These are phyloP conservation scores for Gracilinanus agilis DNA, from an alignment of 2,113 vertebrate species.

Conservation along the genomic window DNA sequence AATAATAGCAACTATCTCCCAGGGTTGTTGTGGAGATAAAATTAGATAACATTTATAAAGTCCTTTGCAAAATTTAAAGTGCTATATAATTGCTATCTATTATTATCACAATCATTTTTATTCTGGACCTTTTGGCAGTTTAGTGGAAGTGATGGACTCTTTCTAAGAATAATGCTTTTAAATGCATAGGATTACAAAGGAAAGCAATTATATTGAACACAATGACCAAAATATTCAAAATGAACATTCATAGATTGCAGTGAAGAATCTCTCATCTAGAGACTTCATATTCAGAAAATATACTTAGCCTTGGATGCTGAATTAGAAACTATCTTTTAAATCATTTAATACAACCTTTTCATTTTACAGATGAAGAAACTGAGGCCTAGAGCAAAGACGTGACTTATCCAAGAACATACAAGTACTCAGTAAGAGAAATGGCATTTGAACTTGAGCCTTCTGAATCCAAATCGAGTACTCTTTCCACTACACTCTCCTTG, in stretches of 20 bases:
- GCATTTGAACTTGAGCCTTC: neutral
- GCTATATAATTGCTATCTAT: neutral
- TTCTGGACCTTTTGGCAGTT: neutral
- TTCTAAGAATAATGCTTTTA: neutral
- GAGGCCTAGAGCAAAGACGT: neutral
- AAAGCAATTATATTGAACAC: neutral
- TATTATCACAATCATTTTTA: neutral
- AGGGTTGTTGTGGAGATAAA: neutral
- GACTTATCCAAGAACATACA: neutral
- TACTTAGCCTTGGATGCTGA: neutral
- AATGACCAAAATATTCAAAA: neutral
- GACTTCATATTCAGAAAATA: neutral
- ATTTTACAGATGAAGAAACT: neutral
- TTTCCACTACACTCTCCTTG: neutral
- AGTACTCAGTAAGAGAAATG: neutral
- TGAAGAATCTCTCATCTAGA: neutral
- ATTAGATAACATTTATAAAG: neutral
- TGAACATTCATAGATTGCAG: neutral
- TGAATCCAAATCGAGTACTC: neutral
- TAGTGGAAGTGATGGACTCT: neutral
- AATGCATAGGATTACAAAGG: neutral
- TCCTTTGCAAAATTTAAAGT: neutral
- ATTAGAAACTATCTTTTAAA: neutral
- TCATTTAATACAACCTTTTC: neutral
- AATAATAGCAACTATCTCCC: neutral